Conservation (phyloP, 2,113 vertebrate species). For the Poecilia latipinna region DNA sequence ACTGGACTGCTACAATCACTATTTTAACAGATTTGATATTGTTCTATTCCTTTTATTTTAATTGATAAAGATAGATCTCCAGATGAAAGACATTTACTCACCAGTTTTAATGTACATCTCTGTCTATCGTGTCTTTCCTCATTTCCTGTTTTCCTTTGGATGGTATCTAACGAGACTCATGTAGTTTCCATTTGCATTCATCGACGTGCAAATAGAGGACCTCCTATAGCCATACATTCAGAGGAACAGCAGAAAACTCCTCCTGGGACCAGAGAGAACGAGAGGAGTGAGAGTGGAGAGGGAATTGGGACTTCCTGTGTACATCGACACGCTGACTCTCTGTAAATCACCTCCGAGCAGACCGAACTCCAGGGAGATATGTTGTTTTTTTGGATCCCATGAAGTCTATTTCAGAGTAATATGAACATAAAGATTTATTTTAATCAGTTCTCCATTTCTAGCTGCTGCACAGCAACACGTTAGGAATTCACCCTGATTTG, state of each 20-base stretch:
- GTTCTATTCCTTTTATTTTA: background rate
- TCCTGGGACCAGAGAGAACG: constrained; percentile 49
- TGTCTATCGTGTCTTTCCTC: background rate
- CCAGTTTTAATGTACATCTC: background rate
- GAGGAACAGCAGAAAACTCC: constrained; percentile 14
- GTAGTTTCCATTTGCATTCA: constrained; percentile 29
- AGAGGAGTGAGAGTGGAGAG: constrained; percentile 55
- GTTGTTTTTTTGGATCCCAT: background rate
- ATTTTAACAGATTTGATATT: too few relatives aligned
- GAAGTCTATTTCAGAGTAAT: background rate
- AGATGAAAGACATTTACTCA: background rate
- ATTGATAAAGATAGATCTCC: background rate
- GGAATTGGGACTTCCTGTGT: constrained; percentile 69
- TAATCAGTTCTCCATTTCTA: background rate
- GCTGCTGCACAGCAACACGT: constrained; percentile 5
- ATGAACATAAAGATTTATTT: background rate
- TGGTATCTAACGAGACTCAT: background rate
- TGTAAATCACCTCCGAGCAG: constrained; percentile 43
- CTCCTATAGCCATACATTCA: constrained; percentile 15
- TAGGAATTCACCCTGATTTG: constrained; percentile 18
- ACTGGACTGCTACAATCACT: too few relatives aligned
- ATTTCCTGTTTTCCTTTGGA: constrained; percentile 4
- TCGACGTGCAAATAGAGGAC: constrained; percentile 36
- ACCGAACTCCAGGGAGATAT: constrained; percentile 12
- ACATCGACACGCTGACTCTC: constrained; percentile 37